A percentile compares a stretch with the other conserved stretches of the same genome.
These are phyloP conservation scores for Agrenia bidenticulata DNA, from an alignment of 2,888 invertebrate species.

Conservation along the genomic window DNA sequence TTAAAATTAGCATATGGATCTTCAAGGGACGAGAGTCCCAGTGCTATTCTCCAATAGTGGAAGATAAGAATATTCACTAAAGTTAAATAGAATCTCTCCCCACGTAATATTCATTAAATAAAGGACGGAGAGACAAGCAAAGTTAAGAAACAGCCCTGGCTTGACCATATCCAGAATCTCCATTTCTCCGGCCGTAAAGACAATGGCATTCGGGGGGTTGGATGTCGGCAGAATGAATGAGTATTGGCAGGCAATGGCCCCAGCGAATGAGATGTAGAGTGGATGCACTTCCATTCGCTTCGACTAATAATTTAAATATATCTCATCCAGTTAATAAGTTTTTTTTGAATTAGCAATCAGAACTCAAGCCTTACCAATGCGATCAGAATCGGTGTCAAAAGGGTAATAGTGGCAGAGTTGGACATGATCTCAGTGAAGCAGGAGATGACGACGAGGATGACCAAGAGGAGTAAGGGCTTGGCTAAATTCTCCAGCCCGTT, in stretches of 20 bases:
- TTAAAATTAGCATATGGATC: too few species aligned
- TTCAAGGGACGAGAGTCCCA: too few species aligned
- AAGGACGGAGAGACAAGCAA: conserved; percentile 25
- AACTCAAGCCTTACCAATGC: conserved; percentile 69
- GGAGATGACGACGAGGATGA: conserved; percentile 75
- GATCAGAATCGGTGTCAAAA: conserved; percentile 78
- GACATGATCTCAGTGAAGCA: conserved; percentile 84
- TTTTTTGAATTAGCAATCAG: too few species aligned
- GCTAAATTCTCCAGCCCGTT: conserved; percentile 66
- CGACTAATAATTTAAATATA: conserved; percentile 65
- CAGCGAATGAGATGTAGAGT: conserved; percentile 84
- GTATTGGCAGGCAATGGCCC: conserved; percentile 83
- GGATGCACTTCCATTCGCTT: conserved; percentile 74
- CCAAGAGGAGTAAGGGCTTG: conserved; percentile 67
- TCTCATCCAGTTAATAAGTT: too few species aligned
- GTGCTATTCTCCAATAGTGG: too few species aligned
- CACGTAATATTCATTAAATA: conserved; percentile 25
- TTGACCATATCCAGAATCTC: conserved; percentile 30
- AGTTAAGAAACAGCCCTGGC: conserved; percentile 28
- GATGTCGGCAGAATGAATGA: conserved; percentile 94
- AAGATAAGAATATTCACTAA: conserved; percentile 14
- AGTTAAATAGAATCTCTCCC: conserved; percentile 32
- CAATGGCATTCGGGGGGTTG: conserved; percentile 92
- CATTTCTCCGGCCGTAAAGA: conserved; percentile 63
- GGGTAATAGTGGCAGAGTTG: conserved; percentile 86